phyloP scores from a whole-genome alignment of 2,888 invertebrate species.

The Drosophila histrio region DNA sequence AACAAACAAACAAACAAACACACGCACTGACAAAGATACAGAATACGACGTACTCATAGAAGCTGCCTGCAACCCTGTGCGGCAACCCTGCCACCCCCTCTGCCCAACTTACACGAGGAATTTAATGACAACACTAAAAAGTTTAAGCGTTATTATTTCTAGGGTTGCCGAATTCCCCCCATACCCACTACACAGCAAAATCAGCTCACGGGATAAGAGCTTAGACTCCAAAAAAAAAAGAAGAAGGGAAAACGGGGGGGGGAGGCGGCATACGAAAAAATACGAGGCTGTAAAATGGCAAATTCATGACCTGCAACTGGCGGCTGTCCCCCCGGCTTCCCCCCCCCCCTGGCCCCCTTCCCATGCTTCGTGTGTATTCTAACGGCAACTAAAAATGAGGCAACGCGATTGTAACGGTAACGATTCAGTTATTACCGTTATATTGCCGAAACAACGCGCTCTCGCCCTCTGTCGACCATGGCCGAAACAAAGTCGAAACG shows the following conservation, averaged over 20 bases:
- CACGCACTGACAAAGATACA: slow-evolving; percentile 39
- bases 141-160: slow-evolving; percentile 84
- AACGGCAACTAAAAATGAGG: slow-evolving; percentile 76
- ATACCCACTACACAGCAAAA: slow-evolving; percentile 42
- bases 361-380: slow-evolving; percentile 55
- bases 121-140: slow-evolving; percentile 85
- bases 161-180: slow-evolving; percentile 71
- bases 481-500: slow-evolving; percentile 78
- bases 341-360: background rate
- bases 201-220: slow-evolving; percentile 75
- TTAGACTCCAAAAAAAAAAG: slow-evolving; percentile 44
- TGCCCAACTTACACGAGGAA: slow-evolving; percentile 82
- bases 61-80: slow-evolving; percentile 3
- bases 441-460: slow-evolving; percentile 79
- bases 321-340: slow-evolving; percentile 14
- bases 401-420: slow-evolving; percentile 71
- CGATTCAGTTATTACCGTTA: slow-evolving; percentile 82
- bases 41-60: slow-evolving; percentile 10
- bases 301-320: slow-evolving; percentile 84
- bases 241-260: background rate
- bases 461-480: slow-evolving; percentile 29
- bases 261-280: slow-evolving; percentile 66
- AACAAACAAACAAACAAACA: slow-evolving; percentile 61
- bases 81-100: slow-evolving; percentile 3
- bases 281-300: slow-evolving; percentile 84